Conservation (phyloP, 1,140 invertebrate genomes). For the Andrena cerasifolii region DNA sequence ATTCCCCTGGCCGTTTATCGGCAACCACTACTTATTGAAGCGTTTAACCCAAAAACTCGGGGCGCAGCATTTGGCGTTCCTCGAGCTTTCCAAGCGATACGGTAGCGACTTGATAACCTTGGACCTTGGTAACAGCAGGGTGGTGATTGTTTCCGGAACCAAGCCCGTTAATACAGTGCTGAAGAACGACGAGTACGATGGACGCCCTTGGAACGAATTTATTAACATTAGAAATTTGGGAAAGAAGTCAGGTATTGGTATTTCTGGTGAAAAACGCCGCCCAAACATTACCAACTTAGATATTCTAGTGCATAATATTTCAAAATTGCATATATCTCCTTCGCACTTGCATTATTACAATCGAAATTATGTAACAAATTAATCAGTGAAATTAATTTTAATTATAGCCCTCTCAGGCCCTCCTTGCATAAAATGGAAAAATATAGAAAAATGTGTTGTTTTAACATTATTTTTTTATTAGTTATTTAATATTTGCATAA, state of each 20-base stretch:
- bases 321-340: too few species aligned
- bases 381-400: too few species aligned
- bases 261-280: background rate
- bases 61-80: constrained; percentile 84
- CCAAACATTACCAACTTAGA: too few species aligned
- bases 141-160: constrained; percentile 85
- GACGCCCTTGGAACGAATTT: constrained; percentile 89
- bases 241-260: constrained; percentile 83
- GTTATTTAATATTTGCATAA: too few species aligned
- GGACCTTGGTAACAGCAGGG: constrained; percentile 85
- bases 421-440: too few species aligned
- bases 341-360: too few species aligned
- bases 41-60: constrained; percentile 83
- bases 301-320: too few species aligned
- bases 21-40: constrained; percentile 84
- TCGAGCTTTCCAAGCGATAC: constrained; percentile 84
- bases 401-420: too few species aligned
- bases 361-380: too few species aligned
- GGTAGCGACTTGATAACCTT: constrained; percentile 86
- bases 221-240: constrained; percentile 87
- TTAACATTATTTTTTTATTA: too few species aligned
- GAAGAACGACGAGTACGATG: constrained; percentile 86
- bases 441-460: too few species aligned
- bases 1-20: constrained; percentile 86
- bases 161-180: constrained; percentile 85